These are phyloP conservation scores for Dasyornis broadbenti DNA, from an alignment of 2,113 vertebrate genomes.

Conservation along the genomic window DNA sequence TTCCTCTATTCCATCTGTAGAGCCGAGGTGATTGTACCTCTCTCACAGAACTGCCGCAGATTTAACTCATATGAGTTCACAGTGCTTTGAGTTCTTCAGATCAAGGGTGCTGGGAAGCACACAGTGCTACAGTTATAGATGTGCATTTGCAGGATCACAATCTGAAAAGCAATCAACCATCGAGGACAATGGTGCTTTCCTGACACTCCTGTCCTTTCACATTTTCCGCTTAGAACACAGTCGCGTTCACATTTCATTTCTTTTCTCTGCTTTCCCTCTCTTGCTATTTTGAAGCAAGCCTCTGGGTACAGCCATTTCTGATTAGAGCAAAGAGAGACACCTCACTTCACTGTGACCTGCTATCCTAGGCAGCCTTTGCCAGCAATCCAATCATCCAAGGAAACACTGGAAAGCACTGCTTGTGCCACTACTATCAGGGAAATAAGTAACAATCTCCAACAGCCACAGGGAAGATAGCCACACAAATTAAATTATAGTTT, in stretches of 20 bases:
- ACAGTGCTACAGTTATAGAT: fast-evolving
- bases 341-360: background rate
- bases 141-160: background rate
- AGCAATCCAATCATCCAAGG: background rate
- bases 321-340: background rate
- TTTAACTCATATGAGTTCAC: background rate
- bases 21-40: background rate
- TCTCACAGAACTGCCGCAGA: background rate
- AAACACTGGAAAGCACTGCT: background rate
- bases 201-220: background rate
- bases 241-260: background rate
- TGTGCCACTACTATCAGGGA: background rate
- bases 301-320: background rate
- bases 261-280: background rate
- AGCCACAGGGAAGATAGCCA: background rate
- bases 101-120: background rate
- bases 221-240: background rate
- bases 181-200: background rate
- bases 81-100: background rate
- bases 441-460: background rate
- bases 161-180: background rate
- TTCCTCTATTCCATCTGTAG: background rate
- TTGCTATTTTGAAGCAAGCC: background rate
- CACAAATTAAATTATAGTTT: background rate
- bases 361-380: background rate